Conservation (phyloP, 1,140 invertebrate species). For the Bombus pyrosoma region DNA sequence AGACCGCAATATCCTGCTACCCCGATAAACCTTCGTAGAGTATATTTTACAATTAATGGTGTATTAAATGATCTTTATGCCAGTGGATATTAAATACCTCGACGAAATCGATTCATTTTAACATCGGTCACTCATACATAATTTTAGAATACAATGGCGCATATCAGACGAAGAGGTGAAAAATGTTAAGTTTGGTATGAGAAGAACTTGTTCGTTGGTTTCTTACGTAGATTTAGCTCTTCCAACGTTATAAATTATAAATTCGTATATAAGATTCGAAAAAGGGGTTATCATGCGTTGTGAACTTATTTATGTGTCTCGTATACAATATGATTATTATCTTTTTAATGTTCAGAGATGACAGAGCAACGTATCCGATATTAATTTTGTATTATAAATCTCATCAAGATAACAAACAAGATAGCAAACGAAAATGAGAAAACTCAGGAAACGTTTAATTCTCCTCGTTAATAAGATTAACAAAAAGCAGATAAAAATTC, state of each 20-base stretch:
- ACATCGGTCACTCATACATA: background rate
- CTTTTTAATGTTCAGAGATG: no score
- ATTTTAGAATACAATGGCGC: no score
- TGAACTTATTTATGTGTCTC: no score
- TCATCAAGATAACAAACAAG: background rate
- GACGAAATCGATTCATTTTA: accelerated
- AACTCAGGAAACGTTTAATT: background rate
- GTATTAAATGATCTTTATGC: background rate
- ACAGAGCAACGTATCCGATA: no score
- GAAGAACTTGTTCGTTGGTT: background rate
- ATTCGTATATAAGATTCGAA: no score
- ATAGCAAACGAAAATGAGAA: background rate
- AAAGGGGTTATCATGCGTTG: no score
- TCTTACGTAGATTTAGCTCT: no score
- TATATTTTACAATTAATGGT: background rate
- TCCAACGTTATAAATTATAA: no score
- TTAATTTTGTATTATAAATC: no score
- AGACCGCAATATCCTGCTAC: background rate
- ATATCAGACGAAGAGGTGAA: background rate
- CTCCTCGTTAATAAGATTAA: background rate
- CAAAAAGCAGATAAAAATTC: background rate
- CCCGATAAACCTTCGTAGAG: background rate
- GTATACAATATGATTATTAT: no score
- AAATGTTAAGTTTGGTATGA: background rate
- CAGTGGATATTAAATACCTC: background rate